Percentiles rank a stretch among this genome's conserved stretches.
These are phyloP conservation scores for Dinothrombium tinctorium DNA, from an alignment of 1,140 invertebrate species.

Conservation along the genomic window DNA sequence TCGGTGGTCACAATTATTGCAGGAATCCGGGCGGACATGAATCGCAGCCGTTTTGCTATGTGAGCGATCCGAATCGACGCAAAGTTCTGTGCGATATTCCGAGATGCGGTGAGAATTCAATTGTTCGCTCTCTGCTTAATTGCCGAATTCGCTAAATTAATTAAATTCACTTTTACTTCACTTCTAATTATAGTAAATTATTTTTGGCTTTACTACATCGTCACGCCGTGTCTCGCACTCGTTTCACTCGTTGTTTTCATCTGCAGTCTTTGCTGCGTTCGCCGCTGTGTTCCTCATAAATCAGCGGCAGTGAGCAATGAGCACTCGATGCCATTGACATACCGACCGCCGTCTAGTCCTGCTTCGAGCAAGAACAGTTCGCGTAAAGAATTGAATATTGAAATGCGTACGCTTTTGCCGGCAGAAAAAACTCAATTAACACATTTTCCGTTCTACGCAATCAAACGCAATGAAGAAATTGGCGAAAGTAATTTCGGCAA, in stretches of 20 bases:
- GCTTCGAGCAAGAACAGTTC: too few species aligned
- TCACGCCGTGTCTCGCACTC: background rate
- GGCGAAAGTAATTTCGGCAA: constrained; percentile 92
- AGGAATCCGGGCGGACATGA: constrained; percentile 60
- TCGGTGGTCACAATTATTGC: constrained; percentile 75
- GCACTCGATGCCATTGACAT: too few species aligned
- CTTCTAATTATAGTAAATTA: background rate
- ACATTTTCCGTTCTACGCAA: constrained; percentile 40
- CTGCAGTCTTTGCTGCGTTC: constrained; percentile 20
- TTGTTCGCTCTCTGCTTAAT: too few species aligned
- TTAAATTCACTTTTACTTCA: too few species aligned
- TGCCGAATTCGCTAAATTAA: too few species aligned
- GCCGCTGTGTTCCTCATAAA: constrained; percentile 10
- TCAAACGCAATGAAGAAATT: constrained; percentile 71
- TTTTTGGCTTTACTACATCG: background rate
- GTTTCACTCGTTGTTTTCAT: constrained; percentile 25
- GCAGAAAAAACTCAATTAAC: constrained; percentile 23
- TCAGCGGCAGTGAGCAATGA: constrained; percentile 10
- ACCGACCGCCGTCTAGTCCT: too few species aligned
- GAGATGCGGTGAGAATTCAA: constrained; percentile 40
- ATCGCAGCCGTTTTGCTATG: constrained; percentile 67
- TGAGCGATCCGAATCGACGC: constrained; percentile 18
- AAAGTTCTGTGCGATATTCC: constrained; percentile 57
- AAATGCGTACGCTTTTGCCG: constrained; percentile 42
- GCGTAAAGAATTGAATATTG: constrained; percentile 23